Base-by-base conservation (phyloP, 2,888 invertebrate genomes). In the Brachypalpus laphriformis region DNA sequence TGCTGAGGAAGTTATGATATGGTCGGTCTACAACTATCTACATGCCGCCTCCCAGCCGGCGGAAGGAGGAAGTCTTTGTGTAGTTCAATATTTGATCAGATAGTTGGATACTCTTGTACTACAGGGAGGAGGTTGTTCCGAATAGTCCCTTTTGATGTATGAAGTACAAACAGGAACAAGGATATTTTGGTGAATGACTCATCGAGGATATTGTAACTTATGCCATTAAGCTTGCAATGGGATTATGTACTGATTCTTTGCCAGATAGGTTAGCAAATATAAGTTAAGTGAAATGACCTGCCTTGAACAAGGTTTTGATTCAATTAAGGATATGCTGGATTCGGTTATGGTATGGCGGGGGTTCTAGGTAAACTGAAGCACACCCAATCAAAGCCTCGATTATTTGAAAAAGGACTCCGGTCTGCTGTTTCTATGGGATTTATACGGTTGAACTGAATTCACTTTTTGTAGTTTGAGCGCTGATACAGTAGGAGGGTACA, bases 1-100 rank as follows among this genome's bases (percentile, higher is more conserved):
- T 76, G 75, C 57, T 51, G 59, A 49, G 78, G 68, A 68, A 78
- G 72, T 83, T 78, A 68, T 42, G 66, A 68, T 49, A 72, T 47
- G 28, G 20, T 49, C 40, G 56, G 57, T 47, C 22, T 51, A 51
- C 42, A 16, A 16, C n/a, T 25, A 14, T 5, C 22, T 28, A 22
- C n/a, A n/a, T 18, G 57, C 18, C n/a, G 47, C 25, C 22, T 8
- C 5, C n/a, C 4, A 7, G 8, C 42, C 37, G 57, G 28, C 20
- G 9, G 16, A 42, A 45, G 9, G 54, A 54, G 68, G 49, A 68
- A 51, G 20, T 37, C 37, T 66, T 37, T 37, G 22, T 45, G n/a
- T 42, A 8, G 0, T 18, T 65, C 40, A 34, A 72, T 77, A 56
- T 61, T 82, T 22, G 47, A 77, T 77, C 61, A 37, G 22, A 59